A percentile compares a stretch with the other conserved stretches of the same genome.
Conservation (phyloP, 2,797 vertebrate species). For the Cyclopterus lumpus region DNA sequence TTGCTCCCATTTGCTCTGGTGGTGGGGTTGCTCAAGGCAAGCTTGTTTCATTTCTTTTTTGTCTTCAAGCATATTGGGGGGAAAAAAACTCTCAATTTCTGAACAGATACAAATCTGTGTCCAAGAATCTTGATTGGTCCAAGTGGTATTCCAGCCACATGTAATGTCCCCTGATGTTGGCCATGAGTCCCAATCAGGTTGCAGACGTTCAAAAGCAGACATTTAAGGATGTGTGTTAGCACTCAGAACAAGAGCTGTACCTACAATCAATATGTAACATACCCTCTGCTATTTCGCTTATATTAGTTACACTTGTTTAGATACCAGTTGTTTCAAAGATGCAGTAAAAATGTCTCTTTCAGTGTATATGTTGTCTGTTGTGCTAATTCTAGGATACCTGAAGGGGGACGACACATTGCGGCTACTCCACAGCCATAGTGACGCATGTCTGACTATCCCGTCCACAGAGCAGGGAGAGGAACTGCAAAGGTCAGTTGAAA, state of each 20-base stretch:
- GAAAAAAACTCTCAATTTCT: conserved; percentile 2
- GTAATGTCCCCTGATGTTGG: background rate
- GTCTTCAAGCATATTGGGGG: conserved; percentile 8
- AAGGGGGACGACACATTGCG: conserved; percentile 93
- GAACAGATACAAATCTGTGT: conserved; percentile 9
- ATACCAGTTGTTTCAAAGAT: background rate
- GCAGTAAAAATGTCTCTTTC: background rate
- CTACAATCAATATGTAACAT: background rate
- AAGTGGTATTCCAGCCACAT: background rate
- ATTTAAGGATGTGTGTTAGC: background rate
- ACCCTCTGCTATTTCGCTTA: background rate
- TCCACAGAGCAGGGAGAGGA: conserved; percentile 89
- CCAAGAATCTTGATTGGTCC: background rate
- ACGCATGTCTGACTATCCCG: conserved; percentile 93
- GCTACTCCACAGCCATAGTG: conserved; percentile 92
- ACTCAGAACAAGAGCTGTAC: background rate
- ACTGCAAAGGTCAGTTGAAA: conserved; percentile 86
- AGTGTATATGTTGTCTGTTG: conserved; percentile 16
- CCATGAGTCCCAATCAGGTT: background rate
- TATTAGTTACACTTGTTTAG: background rate
- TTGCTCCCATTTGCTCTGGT: conserved; percentile 93
- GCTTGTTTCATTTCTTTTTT: conserved; percentile 33
- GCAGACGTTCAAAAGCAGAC: conserved; percentile 1
- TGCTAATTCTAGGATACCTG: conserved; percentile 86
- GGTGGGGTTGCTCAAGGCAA: conserved; percentile 91